These are phyloP conservation scores for Datnioides undecimradiatus DNA, from an alignment of 2,113 vertebrate genomes.

Conservation along the genomic window DNA sequence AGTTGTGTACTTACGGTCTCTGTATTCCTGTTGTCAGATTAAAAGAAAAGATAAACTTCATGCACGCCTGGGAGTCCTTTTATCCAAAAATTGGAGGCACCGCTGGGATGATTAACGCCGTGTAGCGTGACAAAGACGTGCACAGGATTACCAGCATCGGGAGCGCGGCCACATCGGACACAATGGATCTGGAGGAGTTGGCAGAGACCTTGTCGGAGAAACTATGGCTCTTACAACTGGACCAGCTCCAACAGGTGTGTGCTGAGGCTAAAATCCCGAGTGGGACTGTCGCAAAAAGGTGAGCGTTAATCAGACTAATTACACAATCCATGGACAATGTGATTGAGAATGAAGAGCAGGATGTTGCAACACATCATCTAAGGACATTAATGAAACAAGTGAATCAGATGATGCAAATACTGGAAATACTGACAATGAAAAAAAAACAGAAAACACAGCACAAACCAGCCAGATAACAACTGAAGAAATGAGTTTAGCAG, in stretches of 20 bases:
- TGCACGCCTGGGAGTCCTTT: too few relatives aligned
- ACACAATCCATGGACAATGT: slow-evolving; percentile 1
- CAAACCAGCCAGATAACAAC: neutral
- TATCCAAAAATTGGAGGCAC: too few relatives aligned
- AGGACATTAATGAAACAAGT: neutral
- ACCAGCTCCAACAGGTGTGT: slow-evolving; percentile 23
- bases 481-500: neutral
- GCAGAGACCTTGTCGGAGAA: slow-evolving; percentile 3
- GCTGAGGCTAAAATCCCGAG: neutral
- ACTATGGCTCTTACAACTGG: neutral
- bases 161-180: neutral
- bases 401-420: rapidly evolving
- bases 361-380: neutral
- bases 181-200: slow-evolving; percentile 5
- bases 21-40: too few relatives aligned
- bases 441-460: neutral
- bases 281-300: neutral
- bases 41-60: too few relatives aligned
- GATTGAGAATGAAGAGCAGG: neutral
- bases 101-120: too few relatives aligned
- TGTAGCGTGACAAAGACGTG: too few relatives aligned
- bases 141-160: too few relatives aligned
- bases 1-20: too few relatives aligned
- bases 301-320: neutral
- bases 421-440: neutral